Conservation (phyloP, 2,113 vertebrate genomes). For the Chitala chitala region DNA sequence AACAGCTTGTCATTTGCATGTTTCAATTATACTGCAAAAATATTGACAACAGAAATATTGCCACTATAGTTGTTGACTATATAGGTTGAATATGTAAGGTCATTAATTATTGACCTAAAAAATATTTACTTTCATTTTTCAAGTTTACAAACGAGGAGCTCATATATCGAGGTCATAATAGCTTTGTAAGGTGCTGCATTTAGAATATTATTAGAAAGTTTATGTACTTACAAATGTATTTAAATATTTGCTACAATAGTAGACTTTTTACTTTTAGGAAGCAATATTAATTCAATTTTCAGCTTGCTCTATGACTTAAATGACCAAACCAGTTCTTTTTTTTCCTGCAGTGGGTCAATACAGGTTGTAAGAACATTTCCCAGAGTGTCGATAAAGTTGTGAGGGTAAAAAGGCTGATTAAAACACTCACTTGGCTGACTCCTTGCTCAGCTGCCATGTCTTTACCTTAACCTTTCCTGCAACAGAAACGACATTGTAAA, state of each 20-base stretch:
- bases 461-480: not conserved
- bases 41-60: no score
- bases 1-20: no score
- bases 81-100: no score
- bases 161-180: no score
- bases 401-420: constrained; percentile 31
- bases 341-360: constrained; percentile 31
- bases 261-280: constrained; percentile 2
- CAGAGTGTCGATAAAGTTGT: constrained; percentile 20
- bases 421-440: constrained; percentile 1
- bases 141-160: no score
- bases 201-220: not conserved
- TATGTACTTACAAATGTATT: not conserved
- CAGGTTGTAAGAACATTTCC: constrained; percentile 27
- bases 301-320: constrained; percentile 9
- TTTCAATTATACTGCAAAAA: no score
- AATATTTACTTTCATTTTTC: no score
- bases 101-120: no score
- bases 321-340: not conserved
- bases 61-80: no score
- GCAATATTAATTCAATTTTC: not conserved
- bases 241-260: not conserved
- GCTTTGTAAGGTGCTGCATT: no score
- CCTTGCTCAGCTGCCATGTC: constrained; percentile 14
- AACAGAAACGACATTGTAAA: not conserved